Evolutionary conservation across 2,797 vertebrate species (phyloP).

Genomic region (Orientallactaga sibirica): DNA sequence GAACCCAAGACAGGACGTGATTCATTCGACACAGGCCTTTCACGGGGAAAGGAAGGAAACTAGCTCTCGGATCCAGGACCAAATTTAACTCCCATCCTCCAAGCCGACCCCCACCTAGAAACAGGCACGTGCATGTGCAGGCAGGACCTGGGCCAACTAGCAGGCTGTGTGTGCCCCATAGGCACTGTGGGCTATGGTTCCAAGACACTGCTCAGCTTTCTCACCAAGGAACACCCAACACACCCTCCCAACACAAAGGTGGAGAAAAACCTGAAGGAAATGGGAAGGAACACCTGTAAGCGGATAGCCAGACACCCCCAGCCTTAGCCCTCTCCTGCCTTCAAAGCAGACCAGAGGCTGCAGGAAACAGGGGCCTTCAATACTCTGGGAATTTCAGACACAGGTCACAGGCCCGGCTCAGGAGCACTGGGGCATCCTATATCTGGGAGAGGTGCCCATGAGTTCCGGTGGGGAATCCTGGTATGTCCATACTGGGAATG

Average conservation of each 20-base stretch:
- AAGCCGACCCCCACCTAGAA: too few relatives aligned
- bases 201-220: background rate
- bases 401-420: background rate
- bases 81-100: slow-evolving; percentile 61
- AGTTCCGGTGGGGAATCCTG: background rate
- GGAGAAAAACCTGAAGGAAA: background rate
- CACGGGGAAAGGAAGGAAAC: slow-evolving; percentile 71
- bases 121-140: accelerated
- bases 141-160: too few relatives aligned
- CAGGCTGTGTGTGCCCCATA: too few relatives aligned
- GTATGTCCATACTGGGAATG: background rate
- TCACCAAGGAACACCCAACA: background rate
- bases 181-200: too few relatives aligned
- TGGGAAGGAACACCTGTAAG: background rate
- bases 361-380: background rate
- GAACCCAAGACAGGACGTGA: slow-evolving; percentile 66
- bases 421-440: background rate
- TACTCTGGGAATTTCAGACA: background rate
- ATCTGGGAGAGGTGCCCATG: background rate
- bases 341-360: background rate
- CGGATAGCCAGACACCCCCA: background rate
- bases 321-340: accelerated
- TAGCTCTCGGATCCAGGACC: slow-evolving; percentile 28
- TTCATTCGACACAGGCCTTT: slow-evolving; percentile 52
- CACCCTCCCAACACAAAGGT: background rate